Evolutionary conservation across 2,888 invertebrate genomes (phyloP), one percentile per base, ranked within the genome.

Genomic region (Oscheius myriophilus): DNA sequence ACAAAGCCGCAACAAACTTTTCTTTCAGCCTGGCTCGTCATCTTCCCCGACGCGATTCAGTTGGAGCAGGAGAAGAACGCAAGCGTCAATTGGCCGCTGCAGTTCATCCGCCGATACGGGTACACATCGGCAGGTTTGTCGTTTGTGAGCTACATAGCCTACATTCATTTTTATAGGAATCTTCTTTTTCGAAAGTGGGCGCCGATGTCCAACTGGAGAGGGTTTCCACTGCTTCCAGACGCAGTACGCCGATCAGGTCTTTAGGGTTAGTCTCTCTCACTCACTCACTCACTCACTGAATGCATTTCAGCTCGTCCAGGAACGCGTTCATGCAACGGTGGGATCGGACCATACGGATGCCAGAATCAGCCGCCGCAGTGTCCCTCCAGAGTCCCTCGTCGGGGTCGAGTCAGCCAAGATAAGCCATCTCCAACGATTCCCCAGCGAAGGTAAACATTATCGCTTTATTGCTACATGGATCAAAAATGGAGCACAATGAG

Each of bases 151-250:
- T 26, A 54, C 18, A 58, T 18, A 11, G 6, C 4, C n/a, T n/a
- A n/a, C n/a, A n/a, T n/a, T n/a, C n/a, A n/a, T n/a, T n/a, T n/a
- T n/a, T n/a, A n/a, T 73, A 39, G 79, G 83, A 0, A 70, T 84
- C 4, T 84, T 84, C 71, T 84, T 84, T 61, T 84, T 84, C 59
- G 84, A 84, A 58, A 82, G 81, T 55, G 83, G 83, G 6, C 71
- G 82, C 49, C 71, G 85, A 53, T 85, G 84, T 61, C 77, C 82
- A 9, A 82, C 80, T 26, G 85, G 85, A 25, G 85, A 85, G 68
- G 85, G 85, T 39, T 71, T 83, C 21, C 83, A 82, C 70, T 82
- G 84, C 33, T 85, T 85, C 66, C 83, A 83, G 65, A 80, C 82
- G 41, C 80, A 82, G 66, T 78, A 80, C 46, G 82, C 85, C 21